Conservation (phyloP, 2,797 vertebrate species). For the Molossus alvarezi region DNA sequence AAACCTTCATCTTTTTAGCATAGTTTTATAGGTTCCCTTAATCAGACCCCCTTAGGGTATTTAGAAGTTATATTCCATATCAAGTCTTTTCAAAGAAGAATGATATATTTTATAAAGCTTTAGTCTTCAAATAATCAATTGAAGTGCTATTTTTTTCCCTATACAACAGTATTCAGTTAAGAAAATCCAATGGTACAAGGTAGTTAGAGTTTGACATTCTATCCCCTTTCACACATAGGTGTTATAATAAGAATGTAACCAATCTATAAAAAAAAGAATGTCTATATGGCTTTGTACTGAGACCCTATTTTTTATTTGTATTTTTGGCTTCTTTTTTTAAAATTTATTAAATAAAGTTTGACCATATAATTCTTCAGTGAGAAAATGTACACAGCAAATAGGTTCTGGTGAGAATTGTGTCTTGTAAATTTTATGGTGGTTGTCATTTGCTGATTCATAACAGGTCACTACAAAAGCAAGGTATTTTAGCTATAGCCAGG, state of each 20-base stretch:
- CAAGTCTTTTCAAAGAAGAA: not conserved
- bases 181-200: not conserved
- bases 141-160: not conserved
- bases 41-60: not conserved
- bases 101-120: not conserved
- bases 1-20: not conserved
- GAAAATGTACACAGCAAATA: conserved; percentile 39
- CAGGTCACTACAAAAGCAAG: conserved; percentile 47
- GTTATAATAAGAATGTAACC: conserved; percentile 14
- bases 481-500: not conserved
- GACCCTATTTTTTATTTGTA: not conserved
- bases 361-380: conserved; percentile 58
- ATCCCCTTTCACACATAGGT: not conserved
- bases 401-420: conserved; percentile 25
- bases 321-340: not conserved
- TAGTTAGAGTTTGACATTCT: not conserved
- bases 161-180: not conserved
- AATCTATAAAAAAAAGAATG: conserved; percentile 27
- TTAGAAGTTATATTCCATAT: not conserved
- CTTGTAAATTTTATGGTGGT: conserved; percentile 27
- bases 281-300: conserved; percentile 10
- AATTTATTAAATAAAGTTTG: conserved; percentile 55
- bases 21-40: not conserved
- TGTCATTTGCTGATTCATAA: conserved; percentile 69
- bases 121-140: not conserved